These are phyloP conservation scores for Pteria penguin DNA, from an alignment of 2,888 invertebrate genomes.

Conservation along the genomic window DNA sequence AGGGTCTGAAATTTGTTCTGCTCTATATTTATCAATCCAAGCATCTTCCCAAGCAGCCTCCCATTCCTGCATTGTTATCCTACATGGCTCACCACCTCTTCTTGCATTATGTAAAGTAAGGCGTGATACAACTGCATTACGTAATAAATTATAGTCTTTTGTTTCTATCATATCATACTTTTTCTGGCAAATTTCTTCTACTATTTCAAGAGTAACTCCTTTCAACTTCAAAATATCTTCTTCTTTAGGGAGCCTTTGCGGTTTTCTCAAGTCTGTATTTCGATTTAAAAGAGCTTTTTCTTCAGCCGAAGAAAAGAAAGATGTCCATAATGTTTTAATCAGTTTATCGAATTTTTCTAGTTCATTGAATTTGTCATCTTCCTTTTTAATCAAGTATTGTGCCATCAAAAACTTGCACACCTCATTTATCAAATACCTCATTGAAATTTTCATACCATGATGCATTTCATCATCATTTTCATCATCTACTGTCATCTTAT, in stretches of 20 bases:
- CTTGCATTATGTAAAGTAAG: constrained; percentile 48
- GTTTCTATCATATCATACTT: constrained; percentile 27
- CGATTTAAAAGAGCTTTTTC: no score
- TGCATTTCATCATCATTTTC: no score
- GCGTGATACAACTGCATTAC: constrained; percentile 34
- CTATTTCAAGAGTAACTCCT: constrained; percentile 1
- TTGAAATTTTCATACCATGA: no score
- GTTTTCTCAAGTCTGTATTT: no score
- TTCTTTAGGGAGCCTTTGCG: constrained; percentile 27
- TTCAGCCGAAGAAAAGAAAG: no score
- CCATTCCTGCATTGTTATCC: constrained; percentile 32
- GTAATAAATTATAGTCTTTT: no score
- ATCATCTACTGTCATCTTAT: no score
- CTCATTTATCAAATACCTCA: no score
- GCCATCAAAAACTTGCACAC: no score
- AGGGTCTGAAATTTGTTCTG: neutral
- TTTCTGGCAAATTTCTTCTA: constrained; percentile 6
- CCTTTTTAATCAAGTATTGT: neutral
- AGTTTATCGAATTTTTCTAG: no score
- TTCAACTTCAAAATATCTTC: constrained; percentile 24
- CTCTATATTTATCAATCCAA: constrained; percentile 34
- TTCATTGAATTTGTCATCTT: neutral
- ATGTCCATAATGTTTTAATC: neutral
- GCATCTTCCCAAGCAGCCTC: constrained; percentile 5
- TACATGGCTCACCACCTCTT: constrained; percentile 47